Base-by-base conservation (phyloP, 2,113 vertebrate species). In the Neogobius melanostomus region DNA sequence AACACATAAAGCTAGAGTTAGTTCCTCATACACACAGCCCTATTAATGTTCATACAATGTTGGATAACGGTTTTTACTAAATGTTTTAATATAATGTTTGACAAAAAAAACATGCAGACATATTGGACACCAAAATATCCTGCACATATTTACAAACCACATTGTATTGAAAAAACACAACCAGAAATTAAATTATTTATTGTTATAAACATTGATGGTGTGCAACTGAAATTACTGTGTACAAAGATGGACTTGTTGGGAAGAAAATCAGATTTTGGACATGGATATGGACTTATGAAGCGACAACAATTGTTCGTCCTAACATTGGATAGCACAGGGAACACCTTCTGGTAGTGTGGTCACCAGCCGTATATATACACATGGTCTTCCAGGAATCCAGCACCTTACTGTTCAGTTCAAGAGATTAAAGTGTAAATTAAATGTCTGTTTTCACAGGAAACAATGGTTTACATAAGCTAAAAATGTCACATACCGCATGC, bases 121-220 rank as follows among this genome's bases (percentile, higher is more conserved):
- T 43, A 15, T 15, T 49, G 11, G 8, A 69, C 21, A 63, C 44
- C 45, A 10, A 0, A 12, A 10, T 6, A 53, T 5, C 8, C n/a
- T 66, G 52, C 11, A 8, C 50, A 14, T n/a, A 60, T 76, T 51
- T 61, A 74, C 70, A 72, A 36, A 67, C 75, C 16, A 73, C 17
- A 76, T 53, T 11, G 49, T 42, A 61, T 67, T 77, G 69, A 79
- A 73, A 87, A 82, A 81, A 54, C 60, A 85, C 83, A 79, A 76
- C 70, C 82, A 86, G 86, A 89, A 89, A 88, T 85, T 63, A 82
- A 81, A 81, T 78, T 11, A 85, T 90, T 89, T 90, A 91, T 92
- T 91, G 85, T 73, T 82, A 91, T 79, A 93, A 90, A 91, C 51
- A 60, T 71, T 77, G 83, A 86, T 80, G 65, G 17, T 64, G 66